Percentiles rank a stretch among this genome's conserved stretches.
phyloP scores from a whole-genome alignment of 2,888 invertebrate genomes.

The Drosophila robusta region DNA sequence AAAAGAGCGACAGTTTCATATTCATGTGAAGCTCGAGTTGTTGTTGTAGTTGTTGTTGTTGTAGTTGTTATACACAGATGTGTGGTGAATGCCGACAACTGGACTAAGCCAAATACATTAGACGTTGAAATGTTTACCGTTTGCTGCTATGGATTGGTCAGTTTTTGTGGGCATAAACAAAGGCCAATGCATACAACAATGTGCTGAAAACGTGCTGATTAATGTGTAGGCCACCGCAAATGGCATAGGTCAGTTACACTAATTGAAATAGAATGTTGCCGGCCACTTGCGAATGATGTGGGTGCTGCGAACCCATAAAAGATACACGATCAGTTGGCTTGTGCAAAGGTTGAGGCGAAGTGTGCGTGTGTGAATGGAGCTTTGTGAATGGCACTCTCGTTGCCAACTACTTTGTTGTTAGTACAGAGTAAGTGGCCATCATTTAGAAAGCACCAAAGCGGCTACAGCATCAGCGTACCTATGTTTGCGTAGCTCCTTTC shows the following conservation, averaged over 20 bases:
- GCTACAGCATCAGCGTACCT: slow-evolving; percentile 23
- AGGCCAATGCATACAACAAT: slow-evolving; percentile 28
- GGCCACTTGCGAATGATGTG: slow-evolving; percentile 36
- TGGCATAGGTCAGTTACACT: slow-evolving; percentile 79
- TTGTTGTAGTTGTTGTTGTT: slow-evolving; percentile 11
- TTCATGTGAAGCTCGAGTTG: slow-evolving; percentile 22
- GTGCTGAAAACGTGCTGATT: slow-evolving; percentile 73
- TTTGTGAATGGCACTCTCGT: slow-evolving; percentile 47
- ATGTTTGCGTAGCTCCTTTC: slow-evolving; percentile 53
- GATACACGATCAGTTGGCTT: slow-evolving; percentile 23
- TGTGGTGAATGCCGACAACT: slow-evolving; percentile 24
- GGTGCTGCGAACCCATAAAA: slow-evolving; percentile 34
- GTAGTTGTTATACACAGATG: slow-evolving; percentile 10
- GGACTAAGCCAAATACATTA: slow-evolving; percentile 23
- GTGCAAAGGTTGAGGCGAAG: neutral
- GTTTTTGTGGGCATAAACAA: slow-evolving; percentile 49
- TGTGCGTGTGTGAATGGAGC: slow-evolving; percentile 5
- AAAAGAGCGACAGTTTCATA: slow-evolving; percentile 28
- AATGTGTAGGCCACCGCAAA: slow-evolving; percentile 61
- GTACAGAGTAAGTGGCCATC: slow-evolving; percentile 33
- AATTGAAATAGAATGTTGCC: slow-evolving; percentile 76
- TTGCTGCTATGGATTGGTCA: slow-evolving; percentile 15
- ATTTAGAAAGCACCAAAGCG: slow-evolving; percentile 62
- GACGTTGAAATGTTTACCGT: slow-evolving; percentile 28
- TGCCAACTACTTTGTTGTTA: slow-evolving; percentile 26